Conservation (phyloP, 2,797 vertebrate genomes). For the Darevskia mixta region DNA sequence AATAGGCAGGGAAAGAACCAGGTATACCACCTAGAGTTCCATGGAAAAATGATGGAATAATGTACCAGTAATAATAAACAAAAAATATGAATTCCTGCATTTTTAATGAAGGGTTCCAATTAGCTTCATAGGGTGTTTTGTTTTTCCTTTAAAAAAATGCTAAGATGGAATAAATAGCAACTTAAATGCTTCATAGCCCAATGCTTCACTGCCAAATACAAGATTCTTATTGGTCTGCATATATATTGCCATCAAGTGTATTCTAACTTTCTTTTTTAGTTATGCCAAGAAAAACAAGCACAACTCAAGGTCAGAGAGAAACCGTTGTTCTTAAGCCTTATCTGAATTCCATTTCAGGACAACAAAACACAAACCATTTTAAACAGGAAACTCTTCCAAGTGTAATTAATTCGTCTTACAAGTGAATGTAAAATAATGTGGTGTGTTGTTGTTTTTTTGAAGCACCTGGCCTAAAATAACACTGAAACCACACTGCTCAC, state of each 20-base stretch:
- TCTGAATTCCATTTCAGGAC: conserved; percentile 58
- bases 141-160: background rate
- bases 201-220: background rate
- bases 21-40: no score
- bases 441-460: background rate
- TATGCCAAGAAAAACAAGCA: conserved; percentile 58
- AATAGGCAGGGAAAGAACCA: no score
- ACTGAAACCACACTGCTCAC: background rate
- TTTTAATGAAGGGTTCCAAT: background rate
- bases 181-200: background rate
- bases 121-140: rapidly evolving
- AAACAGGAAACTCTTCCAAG: conserved; percentile 54
- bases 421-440: conserved; percentile 19
- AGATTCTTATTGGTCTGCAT: conserved; percentile 51
- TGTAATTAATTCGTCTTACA: conserved; percentile 47
- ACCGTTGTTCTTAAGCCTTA: conserved; percentile 44
- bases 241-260: conserved; percentile 24
- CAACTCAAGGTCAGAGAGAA: conserved; percentile 56
- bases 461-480: background rate
- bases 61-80: no score
- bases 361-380: conserved; percentile 27
- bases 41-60: no score
- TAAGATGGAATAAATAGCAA: conserved; percentile 29
- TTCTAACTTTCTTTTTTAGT: conserved; percentile 47
- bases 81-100: background rate